phyloP scores from a whole-genome alignment of 1,140 invertebrate genomes.

The Drosophila ohnishii region DNA sequence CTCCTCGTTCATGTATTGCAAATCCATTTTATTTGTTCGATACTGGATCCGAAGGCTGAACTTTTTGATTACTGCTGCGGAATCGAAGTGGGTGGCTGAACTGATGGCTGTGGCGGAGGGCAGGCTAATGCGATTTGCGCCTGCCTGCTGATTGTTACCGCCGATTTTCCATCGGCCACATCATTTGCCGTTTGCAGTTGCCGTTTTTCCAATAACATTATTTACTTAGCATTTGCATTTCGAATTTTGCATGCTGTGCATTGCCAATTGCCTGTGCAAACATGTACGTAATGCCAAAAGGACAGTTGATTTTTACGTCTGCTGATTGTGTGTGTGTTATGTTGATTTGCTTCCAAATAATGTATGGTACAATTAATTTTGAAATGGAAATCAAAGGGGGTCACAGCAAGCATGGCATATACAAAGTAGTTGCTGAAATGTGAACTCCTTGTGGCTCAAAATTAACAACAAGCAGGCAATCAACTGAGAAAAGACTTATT shows the following conservation, averaged over 20 bases:
- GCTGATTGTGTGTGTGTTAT: constrained; percentile 56
- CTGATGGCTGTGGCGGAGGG: background rate
- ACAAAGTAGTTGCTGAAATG: constrained; percentile 2
- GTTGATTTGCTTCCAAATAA: constrained; percentile 46
- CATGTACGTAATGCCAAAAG: constrained; percentile 17
- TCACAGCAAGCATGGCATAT: background rate
- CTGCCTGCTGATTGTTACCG: constrained; percentile 63
- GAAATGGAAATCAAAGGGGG: constrained; percentile 29
- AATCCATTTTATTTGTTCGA: constrained; percentile 28
- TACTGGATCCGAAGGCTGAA: constrained; percentile 31
- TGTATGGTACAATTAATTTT: constrained; percentile 48
- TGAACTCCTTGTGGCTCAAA: background rate
- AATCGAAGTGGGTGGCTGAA: constrained; percentile 13
- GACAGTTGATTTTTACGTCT: constrained; percentile 50
- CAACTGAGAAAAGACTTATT: constrained; percentile 4
- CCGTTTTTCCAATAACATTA: constrained; percentile 53
- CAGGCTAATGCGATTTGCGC: constrained; percentile 64
- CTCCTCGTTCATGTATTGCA: constrained; percentile 25
- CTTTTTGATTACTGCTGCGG: constrained; percentile 67
- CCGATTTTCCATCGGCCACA: constrained; percentile 58
- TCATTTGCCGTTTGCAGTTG: constrained; percentile 58
- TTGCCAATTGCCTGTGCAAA: constrained; percentile 53
- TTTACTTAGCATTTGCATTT: constrained; percentile 72
- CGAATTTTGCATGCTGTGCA: constrained; percentile 43
- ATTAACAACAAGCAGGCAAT: constrained; percentile 21